Conservation (phyloP, 2,113 vertebrate genomes). For the Nycticebus coucang region DNA sequence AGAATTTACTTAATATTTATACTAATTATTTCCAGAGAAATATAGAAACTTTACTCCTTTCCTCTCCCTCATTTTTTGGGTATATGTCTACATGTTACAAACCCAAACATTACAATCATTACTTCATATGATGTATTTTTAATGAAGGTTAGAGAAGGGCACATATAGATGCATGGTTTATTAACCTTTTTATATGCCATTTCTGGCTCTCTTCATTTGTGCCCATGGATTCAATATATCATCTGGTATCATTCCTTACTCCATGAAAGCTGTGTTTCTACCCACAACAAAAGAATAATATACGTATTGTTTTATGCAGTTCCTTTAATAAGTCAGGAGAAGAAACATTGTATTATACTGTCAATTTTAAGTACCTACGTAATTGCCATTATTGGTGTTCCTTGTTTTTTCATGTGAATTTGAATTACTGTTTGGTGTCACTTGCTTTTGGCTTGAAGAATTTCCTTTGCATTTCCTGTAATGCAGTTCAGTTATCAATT, state of each 20-base stretch:
- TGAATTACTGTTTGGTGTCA: conserved; percentile 31
- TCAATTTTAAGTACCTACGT: conserved; percentile 4
- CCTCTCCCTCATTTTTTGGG: background rate
- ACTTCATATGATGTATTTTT: background rate
- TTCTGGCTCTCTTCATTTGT: background rate
- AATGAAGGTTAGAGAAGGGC: background rate
- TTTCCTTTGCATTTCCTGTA: background rate
- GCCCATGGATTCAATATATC: background rate
- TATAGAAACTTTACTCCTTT: background rate
- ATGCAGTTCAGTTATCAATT: background rate
- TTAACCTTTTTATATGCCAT: background rate
- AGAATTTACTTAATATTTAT: conserved; percentile 19
- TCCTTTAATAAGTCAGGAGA: background rate
- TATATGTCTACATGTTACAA: background rate
- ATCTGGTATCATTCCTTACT: background rate
- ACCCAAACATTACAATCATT: background rate
- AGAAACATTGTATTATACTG: background rate
- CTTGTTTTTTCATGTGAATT: background rate
- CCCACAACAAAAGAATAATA: background rate
- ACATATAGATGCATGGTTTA: background rate
- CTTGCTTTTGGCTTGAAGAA: background rate
- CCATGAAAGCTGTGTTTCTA: background rate
- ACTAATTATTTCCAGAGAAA: background rate
- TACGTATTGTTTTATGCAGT: background rate
- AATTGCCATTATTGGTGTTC: background rate